Evolutionary conservation across 1,140 invertebrate genomes (phyloP).

Genomic region (Luehdorfia chinensis): DNA sequence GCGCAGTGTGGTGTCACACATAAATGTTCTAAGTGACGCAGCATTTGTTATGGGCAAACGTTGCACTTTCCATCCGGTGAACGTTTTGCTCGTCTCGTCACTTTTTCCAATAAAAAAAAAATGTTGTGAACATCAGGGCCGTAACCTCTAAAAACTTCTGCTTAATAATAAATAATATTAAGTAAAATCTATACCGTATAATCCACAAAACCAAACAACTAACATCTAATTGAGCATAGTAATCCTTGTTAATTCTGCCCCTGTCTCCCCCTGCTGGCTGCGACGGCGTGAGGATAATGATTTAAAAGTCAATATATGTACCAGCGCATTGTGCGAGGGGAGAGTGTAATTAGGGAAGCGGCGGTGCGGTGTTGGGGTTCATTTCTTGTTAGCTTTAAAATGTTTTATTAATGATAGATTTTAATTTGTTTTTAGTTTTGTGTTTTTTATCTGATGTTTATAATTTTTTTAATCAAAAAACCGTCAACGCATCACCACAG

Average conservation of each 20-base stretch:
- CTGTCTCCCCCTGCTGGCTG: slow-evolving; percentile 4
- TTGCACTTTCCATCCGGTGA: too few species aligned
- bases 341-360: slow-evolving; percentile 23
- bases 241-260: slow-evolving; percentile 26
- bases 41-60: too few species aligned
- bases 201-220: slow-evolving; percentile 5
- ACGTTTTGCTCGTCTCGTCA: too few species aligned
- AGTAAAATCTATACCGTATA: slow-evolving; percentile 1
- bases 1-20: too few species aligned
- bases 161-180: too few species aligned
- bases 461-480: too few species aligned
- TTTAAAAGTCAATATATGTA: slow-evolving; percentile 43
- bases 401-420: slow-evolving; percentile 10
- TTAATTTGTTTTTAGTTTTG: neutral
- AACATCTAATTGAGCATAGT: slow-evolving; percentile 30
- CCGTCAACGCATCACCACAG: too few species aligned
- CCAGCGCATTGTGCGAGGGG: slow-evolving; percentile 19
- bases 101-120: too few species aligned
- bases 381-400: slow-evolving; percentile 9
- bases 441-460: neutral
- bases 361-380: slow-evolving; percentile 4
- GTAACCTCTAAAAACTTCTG: neutral
- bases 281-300: slow-evolving; percentile 21
- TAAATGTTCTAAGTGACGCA: too few species aligned
- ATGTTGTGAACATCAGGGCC: too few species aligned